phyloP scores from a whole-genome alignment of 2,113 vertebrate species.

The Catharus bicknelli region DNA sequence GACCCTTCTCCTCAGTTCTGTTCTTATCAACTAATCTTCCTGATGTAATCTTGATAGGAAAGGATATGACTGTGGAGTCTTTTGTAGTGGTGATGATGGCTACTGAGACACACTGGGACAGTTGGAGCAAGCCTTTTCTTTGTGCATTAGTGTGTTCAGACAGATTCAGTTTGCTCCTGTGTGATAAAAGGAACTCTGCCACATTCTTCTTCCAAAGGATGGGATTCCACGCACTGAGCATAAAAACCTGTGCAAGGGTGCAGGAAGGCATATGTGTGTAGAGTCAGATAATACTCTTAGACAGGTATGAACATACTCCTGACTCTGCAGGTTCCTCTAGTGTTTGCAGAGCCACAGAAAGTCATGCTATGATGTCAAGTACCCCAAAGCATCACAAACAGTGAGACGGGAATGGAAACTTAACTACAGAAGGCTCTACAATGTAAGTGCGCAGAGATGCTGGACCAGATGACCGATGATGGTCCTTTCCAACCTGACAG shows the following conservation, averaged over 20 bases:
- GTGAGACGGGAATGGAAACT: background rate
- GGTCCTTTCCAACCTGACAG: background rate
- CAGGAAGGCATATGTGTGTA: background rate
- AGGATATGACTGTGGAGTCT: background rate
- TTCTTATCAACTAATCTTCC: background rate
- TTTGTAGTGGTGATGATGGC: background rate
- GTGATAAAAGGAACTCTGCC: background rate
- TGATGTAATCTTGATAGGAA: background rate
- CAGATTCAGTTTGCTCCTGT: background rate
- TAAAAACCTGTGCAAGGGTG: background rate
- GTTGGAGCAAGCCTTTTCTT: background rate
- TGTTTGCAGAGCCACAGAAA: background rate
- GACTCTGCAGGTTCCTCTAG: background rate
- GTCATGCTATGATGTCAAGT: background rate
- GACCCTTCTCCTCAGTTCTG: background rate
- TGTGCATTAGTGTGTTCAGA: background rate
- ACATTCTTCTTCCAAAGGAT: background rate
- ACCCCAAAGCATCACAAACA: background rate
- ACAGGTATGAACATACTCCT: background rate
- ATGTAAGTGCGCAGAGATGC: background rate
- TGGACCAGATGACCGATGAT: background rate
- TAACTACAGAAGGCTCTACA: background rate
- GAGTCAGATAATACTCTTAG: background rate
- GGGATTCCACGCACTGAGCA: rapidly evolving
- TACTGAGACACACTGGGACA: background rate